These are phyloP conservation scores for Cetoscarus ocellatus DNA, from an alignment of 2,797 vertebrate genomes.

Conservation along the genomic window DNA sequence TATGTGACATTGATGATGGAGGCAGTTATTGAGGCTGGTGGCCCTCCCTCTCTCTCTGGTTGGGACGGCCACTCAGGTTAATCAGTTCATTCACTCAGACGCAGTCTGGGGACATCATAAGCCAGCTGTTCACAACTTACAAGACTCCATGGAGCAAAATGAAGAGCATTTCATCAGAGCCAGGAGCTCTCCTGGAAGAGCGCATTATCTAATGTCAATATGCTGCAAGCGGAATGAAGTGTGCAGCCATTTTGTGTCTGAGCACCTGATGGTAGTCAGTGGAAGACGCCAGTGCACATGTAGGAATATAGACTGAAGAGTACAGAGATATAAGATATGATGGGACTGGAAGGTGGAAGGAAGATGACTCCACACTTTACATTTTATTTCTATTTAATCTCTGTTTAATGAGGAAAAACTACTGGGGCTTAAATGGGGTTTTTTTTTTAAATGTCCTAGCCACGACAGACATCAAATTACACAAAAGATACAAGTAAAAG, in stretches of 20 bases:
- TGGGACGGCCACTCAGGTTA: conserved; percentile 84
- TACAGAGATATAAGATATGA: background rate
- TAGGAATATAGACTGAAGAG: background rate
- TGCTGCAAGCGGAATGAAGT: conserved; percentile 36
- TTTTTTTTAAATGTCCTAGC: too few species aligned
- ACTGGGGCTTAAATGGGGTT: too few species aligned
- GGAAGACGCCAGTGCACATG: conserved; percentile 6
- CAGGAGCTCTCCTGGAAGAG: conserved; percentile 28
- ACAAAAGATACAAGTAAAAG: background rate
- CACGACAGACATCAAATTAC: background rate
- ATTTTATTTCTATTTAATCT: too few species aligned
- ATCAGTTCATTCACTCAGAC: conserved; percentile 86
- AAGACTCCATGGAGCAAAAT: conserved; percentile 67
- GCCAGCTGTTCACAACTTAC: conserved; percentile 78
- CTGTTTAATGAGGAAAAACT: too few species aligned
- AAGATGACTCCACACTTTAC: background rate
- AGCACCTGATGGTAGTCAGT: conserved; percentile 9
- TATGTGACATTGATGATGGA: conserved; percentile 83
- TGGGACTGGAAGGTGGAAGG: background rate
- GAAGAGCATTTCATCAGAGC: conserved; percentile 67
- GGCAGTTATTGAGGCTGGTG: conserved; percentile 75
- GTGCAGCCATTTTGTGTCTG: conserved; percentile 67
- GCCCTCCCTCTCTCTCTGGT: conserved; percentile 57
- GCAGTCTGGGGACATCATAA: conserved; percentile 71
- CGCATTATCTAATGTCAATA: conserved; percentile 48